A percentile compares a stretch with the other conserved stretches of the same genome.
Conservation (phyloP, 2,888 invertebrate genomes). For the Nomada goodeniana region DNA sequence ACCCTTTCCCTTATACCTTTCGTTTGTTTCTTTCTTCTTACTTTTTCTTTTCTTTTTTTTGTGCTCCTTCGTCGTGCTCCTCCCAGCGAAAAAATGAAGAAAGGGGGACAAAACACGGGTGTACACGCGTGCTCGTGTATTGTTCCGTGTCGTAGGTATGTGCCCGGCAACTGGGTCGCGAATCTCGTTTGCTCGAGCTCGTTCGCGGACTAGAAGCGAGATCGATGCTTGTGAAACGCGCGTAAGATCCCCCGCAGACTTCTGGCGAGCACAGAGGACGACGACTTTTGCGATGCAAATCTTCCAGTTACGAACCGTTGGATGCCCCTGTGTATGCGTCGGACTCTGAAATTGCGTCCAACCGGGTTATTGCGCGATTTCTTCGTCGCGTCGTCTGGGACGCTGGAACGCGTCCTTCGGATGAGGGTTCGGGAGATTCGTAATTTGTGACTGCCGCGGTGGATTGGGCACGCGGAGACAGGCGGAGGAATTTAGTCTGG, state of each 20-base stretch:
- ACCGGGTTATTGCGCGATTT: conserved; percentile 25
- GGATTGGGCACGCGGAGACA: background rate
- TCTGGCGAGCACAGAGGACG: background rate
- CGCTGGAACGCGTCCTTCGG: conserved; percentile 6
- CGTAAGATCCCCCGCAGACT: background rate
- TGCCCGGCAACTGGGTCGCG: background rate
- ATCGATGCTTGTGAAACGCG: conserved; percentile 1
- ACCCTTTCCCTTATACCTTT: conserved; percentile 17
- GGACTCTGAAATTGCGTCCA: conserved; percentile 25
- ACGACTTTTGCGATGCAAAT: conserved; percentile 41
- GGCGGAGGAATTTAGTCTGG: too few species aligned
- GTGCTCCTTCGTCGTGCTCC: conserved; percentile 10
- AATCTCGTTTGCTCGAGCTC: background rate
- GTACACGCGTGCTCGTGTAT: background rate
- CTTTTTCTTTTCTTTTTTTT: background rate
- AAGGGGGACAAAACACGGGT: background rate
- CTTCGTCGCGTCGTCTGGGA: conserved; percentile 1
- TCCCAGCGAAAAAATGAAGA: conserved; percentile 26
- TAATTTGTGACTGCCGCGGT: conserved; percentile 6
- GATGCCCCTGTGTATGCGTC: background rate
- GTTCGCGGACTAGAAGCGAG: too few species aligned
- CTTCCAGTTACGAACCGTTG: background rate
- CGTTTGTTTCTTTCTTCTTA: conserved; percentile 7
- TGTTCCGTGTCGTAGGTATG: background rate
- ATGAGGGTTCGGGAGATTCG: background rate